phyloP scores from a whole-genome alignment of 1,140 invertebrate genomes.

The Temnothorax nylanderi region DNA sequence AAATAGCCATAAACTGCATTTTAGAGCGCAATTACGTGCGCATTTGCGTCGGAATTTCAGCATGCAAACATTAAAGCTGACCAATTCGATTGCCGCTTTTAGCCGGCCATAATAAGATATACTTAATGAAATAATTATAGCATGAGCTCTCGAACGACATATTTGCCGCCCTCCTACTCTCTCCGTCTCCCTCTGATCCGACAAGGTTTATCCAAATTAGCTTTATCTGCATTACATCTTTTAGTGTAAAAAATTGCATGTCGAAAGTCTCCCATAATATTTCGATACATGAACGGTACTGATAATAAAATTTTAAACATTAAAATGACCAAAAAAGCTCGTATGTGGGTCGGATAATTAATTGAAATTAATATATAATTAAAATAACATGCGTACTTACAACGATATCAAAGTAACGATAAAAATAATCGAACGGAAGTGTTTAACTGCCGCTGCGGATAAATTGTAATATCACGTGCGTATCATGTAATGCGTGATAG shows the following conservation, averaged over 20 bases:
- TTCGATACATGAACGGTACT: background rate
- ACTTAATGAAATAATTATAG: slow-evolving; percentile 29
- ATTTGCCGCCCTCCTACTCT: background rate
- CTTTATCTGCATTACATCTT: background rate
- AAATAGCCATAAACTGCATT: background rate
- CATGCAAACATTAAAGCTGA: slow-evolving; percentile 51
- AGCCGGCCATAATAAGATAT: slow-evolving; percentile 56
- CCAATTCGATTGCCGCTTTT: slow-evolving; percentile 63
- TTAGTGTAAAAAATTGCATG: background rate
- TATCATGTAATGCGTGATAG: background rate
- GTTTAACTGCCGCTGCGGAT: background rate
- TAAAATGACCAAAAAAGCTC: background rate
- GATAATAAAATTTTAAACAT: slow-evolving; percentile 6
- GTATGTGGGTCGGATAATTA: background rate
- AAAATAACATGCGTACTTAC: slow-evolving; percentile 28
- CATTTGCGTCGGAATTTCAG: slow-evolving; percentile 9
- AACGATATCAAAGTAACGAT: background rate
- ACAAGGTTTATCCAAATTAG: background rate
- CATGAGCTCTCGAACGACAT: background rate
- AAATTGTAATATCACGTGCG: slow-evolving; percentile 12
- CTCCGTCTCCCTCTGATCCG: background rate
- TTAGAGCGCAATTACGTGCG: background rate
- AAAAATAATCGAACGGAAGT: slow-evolving; percentile 29
- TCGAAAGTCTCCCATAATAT: background rate
- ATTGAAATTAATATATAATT: slow-evolving; percentile 8